Evolutionary conservation across 53 echinoderm and acorn worm genomes (phyloP).

Genomic region (Echinometra lucunter): DNA sequence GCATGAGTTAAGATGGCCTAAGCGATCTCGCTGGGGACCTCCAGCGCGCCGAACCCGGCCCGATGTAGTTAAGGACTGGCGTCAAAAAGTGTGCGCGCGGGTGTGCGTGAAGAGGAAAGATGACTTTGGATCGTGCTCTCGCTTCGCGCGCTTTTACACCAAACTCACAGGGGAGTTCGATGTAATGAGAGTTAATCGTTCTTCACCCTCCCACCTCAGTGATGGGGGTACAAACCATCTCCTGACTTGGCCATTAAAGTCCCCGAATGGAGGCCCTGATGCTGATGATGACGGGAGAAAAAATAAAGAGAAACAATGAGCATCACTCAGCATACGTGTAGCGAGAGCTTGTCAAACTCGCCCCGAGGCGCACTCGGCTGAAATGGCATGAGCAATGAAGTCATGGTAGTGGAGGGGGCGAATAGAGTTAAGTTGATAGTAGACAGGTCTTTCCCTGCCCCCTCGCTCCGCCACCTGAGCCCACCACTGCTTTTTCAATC

Average conservation of each 20-base stretch:
- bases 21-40: not conserved
- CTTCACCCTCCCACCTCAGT: conserved; percentile 7
- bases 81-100: conserved; percentile 11
- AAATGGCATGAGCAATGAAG: not conserved
- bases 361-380: conserved; percentile 3
- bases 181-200: conserved; percentile 70
- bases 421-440: not conserved
- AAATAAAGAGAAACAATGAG: not conserved
- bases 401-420: not conserved
- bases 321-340: not conserved
- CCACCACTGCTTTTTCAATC: not conserved
- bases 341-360: conserved; percentile 28
- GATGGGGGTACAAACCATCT: not conserved
- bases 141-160: conserved; percentile 41
- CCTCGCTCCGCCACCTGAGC: conserved; percentile 42
- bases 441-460: not conserved
- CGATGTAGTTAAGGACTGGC: not conserved
- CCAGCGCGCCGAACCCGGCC: not conserved
- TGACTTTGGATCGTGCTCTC: not conserved
- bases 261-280: not conserved
- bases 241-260: not conserved
- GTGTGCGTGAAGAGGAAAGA: conserved; percentile 1
- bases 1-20: conserved; percentile 43
- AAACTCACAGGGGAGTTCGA: conserved; percentile 47
- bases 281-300: not conserved